phyloP scores from a whole-genome alignment of 2,797 vertebrate species.

The Spondyliosoma cantharus region DNA sequence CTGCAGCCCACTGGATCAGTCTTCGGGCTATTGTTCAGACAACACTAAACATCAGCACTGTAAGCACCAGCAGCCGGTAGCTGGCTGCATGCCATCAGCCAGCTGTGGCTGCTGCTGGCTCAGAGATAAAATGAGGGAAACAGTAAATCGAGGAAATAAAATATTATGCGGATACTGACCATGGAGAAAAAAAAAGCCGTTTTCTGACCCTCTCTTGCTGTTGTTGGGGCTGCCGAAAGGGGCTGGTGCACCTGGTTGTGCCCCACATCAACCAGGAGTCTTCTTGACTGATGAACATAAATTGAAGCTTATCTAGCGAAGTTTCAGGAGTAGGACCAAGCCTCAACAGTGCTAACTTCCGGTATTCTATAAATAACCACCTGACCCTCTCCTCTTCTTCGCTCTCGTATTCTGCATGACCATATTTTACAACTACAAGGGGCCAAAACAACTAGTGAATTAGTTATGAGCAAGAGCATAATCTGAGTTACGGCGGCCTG shows the following conservation, averaged over 20 bases:
- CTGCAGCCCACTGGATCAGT: constrained; percentile 47
- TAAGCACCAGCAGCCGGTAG: constrained; percentile 52
- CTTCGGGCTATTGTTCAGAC: constrained; percentile 55
- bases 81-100: constrained; percentile 41
- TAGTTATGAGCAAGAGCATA: too few species aligned
- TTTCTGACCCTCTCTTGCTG: not conserved
- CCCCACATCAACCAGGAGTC: not conserved
- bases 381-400: too few species aligned
- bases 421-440: too few species aligned
- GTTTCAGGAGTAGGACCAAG: too few species aligned
- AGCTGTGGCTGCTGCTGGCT: constrained; percentile 46
- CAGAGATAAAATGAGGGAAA: constrained; percentile 39
- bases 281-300: not conserved
- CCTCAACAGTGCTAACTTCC: too few species aligned
- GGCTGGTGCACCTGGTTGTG: not conserved
- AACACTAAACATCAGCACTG: constrained; percentile 36
- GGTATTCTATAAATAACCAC: too few species aligned
- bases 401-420: too few species aligned
- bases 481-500: too few species aligned
- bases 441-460: too few species aligned
- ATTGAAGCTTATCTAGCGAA: too few species aligned
- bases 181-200: not conserved
- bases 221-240: not conserved
- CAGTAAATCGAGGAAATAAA: not conserved
- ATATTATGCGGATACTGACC: not conserved